A percentile compares a stretch with the other conserved stretches of the same genome.
Evolutionary conservation across 2,888 invertebrate genomes (phyloP).

Genomic region (Perizoma affinitatum): DNA sequence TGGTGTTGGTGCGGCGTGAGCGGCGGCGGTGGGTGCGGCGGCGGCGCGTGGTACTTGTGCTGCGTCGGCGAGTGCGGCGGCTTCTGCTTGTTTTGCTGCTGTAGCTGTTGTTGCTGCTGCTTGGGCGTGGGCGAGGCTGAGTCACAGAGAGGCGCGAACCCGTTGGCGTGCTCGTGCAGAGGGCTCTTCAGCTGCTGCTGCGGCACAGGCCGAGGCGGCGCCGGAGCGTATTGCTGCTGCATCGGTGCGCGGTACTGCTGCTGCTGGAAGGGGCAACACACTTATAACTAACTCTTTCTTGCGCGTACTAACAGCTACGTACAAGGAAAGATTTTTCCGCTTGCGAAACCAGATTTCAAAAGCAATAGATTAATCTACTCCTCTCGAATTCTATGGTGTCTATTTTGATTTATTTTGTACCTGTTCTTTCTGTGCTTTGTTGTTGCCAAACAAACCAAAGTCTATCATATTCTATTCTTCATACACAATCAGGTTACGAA

Average conservation of each 20-base stretch:
- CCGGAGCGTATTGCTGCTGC: constrained; percentile 77
- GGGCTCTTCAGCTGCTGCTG: constrained; percentile 85
- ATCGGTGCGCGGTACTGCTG: constrained; percentile 76
- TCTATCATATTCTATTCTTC: too few relatives aligned
- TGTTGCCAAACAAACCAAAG: too few relatives aligned
- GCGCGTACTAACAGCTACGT: too few relatives aligned
- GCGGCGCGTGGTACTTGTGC: constrained; percentile 78
- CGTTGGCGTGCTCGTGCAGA: constrained; percentile 78
- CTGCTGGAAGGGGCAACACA: constrained; percentile 40
- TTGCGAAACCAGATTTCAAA: too few relatives aligned
- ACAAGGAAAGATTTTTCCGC: too few relatives aligned
- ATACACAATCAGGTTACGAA: too few relatives aligned
- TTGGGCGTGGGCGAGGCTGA: constrained; percentile 82
- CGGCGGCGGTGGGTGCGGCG: constrained; percentile 65
- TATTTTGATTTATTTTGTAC: too few relatives aligned
- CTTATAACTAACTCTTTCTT: too few relatives aligned
- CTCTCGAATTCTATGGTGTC: too few relatives aligned
- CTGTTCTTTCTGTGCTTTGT: too few relatives aligned
- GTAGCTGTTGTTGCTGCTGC: constrained; percentile 45
- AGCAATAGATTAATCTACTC: too few relatives aligned
- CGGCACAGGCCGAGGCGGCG: constrained; percentile 66
- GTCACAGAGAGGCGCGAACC: constrained; percentile 85
- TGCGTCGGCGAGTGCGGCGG: constrained; percentile 78
- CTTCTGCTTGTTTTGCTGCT: constrained; percentile 56
- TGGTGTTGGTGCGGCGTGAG: constrained; percentile 76